Evolutionary conservation across 30 jellyfish, hydroid and myxozoan species (phyloP).

Genomic region (Aurelia aurita): DNA sequence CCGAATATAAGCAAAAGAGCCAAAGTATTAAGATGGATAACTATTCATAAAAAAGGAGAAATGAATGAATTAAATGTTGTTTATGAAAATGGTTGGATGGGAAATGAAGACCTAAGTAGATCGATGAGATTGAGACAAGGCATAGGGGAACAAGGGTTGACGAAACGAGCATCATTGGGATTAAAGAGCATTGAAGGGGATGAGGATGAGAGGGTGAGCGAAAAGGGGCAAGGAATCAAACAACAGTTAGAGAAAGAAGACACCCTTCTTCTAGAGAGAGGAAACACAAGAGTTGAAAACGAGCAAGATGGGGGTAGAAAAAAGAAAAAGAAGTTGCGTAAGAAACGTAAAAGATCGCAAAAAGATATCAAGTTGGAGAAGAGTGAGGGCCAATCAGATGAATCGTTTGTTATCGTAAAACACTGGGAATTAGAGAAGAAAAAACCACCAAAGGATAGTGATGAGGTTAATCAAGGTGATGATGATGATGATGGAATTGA

Average conservation of each 20-base stretch:
- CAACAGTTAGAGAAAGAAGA: not conserved
- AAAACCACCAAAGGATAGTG: not conserved
- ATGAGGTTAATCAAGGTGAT: not conserved
- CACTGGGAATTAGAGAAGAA: slow-evolving; percentile 26
- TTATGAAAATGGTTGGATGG: slow-evolving; percentile 61
- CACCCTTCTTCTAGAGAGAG: not conserved
- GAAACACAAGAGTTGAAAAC: not conserved
- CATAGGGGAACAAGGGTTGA: not conserved
- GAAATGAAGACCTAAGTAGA: not conserved
- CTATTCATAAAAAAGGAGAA: slow-evolving; percentile 1
- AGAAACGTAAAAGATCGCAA: not conserved
- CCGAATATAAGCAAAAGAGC: slow-evolving; percentile 65
- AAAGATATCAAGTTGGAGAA: not conserved
- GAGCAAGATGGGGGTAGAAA: not conserved
- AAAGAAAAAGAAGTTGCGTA: not conserved
- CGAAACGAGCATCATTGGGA: not conserved
- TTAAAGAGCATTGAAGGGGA: not conserved
- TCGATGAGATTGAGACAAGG: slow-evolving; percentile 3
- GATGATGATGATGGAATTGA: slow-evolving; percentile 11
- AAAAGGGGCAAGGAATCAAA: not conserved
- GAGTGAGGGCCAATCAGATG: slow-evolving; percentile 37
- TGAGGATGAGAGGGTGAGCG: not conserved
- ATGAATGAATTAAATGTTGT: slow-evolving; percentile 3
- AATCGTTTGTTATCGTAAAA: slow-evolving; percentile 44
- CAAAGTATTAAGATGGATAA: slow-evolving; percentile 51